These are phyloP conservation scores for Semnopithecus entellus DNA, from an alignment of 2,113 vertebrate genomes.

Conservation along the genomic window DNA sequence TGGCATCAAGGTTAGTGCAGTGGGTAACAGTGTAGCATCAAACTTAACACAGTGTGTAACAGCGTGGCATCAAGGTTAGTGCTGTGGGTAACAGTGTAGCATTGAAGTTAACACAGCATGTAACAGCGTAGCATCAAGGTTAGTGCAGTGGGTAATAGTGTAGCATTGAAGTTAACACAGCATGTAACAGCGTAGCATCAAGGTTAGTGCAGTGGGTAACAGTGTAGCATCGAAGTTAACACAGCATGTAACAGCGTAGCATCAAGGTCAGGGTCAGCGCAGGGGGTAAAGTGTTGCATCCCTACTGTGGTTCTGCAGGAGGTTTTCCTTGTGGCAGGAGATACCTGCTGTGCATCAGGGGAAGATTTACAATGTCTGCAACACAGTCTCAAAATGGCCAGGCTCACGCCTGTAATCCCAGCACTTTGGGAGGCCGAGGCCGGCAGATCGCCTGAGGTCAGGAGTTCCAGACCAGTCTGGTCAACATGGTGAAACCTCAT, in stretches of 20 bases:
- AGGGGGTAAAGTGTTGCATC: not conserved
- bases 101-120: rapidly evolving
- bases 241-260: no score
- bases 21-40: no score
- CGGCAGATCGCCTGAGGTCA: no score
- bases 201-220: rapidly evolving
- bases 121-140: rapidly evolving
- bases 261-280: not conserved
- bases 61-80: no score
- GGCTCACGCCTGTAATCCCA: no score
- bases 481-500: no score
- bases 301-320: no score
- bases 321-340: not conserved
- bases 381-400: not conserved
- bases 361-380: not conserved
- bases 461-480: no score
- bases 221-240: no score
- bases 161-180: no score
- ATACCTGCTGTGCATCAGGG: not conserved
- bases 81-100: not conserved
- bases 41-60: rapidly evolving
- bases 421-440: no score
- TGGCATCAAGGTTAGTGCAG: not conserved
- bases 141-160: rapidly evolving
- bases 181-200: no score